Base-by-base conservation (phyloP, 1,140 invertebrate species). In the Thaumetopoea pityocampa region DNA sequence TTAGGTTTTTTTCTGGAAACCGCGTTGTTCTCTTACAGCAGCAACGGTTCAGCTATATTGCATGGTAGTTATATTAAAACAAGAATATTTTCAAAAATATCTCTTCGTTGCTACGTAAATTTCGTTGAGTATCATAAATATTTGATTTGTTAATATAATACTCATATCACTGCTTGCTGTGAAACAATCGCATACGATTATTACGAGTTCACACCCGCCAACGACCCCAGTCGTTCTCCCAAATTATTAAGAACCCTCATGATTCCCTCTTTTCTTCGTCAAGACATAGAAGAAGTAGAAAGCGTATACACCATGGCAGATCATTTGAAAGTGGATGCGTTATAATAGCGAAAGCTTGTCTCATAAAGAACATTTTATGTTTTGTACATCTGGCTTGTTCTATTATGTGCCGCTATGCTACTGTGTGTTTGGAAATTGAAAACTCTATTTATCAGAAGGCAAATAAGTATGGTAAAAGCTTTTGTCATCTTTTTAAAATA, bases 311-410 rank as follows among this genome's bases (percentile, higher is more conserved):
- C 49, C 33, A 46, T 49, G 54, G 58, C 37, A 54, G 68, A 18
- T 60, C 63, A 48, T 44, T 19, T 54, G 34, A 65, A 54, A 60
- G 54, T 69, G 63, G 63, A 44, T 46, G 23, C 28, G 33, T 49
- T 56, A 59, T 71, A 69, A 71, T 65, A 71, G 62, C 67, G 51
- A 65, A 70, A 70, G 55, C 65, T 67, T 74, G 70, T 65, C 60
- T 49, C 67, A 70, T 74, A 74, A 70, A 67, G 65, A 60, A 69
- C 56, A 66, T 64, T 62, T 59, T 60, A 60, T 70, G 58, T 68
- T 68, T 66, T 64, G 59, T 65, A 68, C 67, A 70, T 68, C 59
- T 66, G 62, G 55, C 54, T 59, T 58, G 51, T 71, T 71, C 67
- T 65, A 68, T 67, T 64, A 68, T 51, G 37, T 45, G 43, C 30